Evolutionary conservation across 2,113 vertebrate genomes (phyloP), one percentile per base, ranked within the genome.

Genomic region (Malurus cyaneus): DNA sequence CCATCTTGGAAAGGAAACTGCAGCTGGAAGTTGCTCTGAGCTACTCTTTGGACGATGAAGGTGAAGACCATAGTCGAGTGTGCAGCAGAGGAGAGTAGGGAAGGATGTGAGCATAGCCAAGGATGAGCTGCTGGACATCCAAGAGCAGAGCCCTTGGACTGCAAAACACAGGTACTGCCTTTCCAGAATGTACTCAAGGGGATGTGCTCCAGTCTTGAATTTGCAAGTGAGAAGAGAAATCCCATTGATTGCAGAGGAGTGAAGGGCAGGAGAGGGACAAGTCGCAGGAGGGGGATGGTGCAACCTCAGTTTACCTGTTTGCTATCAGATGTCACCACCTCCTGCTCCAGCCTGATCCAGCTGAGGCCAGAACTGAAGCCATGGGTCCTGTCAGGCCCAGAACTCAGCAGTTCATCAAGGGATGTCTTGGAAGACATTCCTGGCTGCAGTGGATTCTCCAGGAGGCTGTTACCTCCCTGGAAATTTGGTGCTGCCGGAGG

Each of bases 401-500:
- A 72, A 31, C n/a, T 49, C 6, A 4, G 39, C 0, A 0, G 20
- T 47, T 24, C 44, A 18, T 65, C 9, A 6, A 7, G 8, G 29
- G 14, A 15, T 26, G 46, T 31, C 49, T 47, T 52, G 17, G 47
- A 54, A 80, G 71, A 36, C 23, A 14, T 47, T 39, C 28, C 36
- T 36, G 36, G 15, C 44, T 67, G 32, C 64, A 54, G 21, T 39
- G 46, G 25, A 13, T 71, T 54, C 49, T 42, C 32, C 39, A 62
- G 61, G 42, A 66, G 9, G 31, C 47, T 29, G 15, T 26, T 41
- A 11, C 21, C 57, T 80, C 41, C 24, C 29, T 47, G 44, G 46
- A 50, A 64, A 50, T 24, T 66, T 76, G 42, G 24, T 64, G 25
- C 49, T 80, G 29, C 31, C 2, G 1, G 54, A 64, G 42, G 28